phyloP scores from a whole-genome alignment of 1,140 invertebrate genomes.

The Proctacanthus coquilletti region DNA sequence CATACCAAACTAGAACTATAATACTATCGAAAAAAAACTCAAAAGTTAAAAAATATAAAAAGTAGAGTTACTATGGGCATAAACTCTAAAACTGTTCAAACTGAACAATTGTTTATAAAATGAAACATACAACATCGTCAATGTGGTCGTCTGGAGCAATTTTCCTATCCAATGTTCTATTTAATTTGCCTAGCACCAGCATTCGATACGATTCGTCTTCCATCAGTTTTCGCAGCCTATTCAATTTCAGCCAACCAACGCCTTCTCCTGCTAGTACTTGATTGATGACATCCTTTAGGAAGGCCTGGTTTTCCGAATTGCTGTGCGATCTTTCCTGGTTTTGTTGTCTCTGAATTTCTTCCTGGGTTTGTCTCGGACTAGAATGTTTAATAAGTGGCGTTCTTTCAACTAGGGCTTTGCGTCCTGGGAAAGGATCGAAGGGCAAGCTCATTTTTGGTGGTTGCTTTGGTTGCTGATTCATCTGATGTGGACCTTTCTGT shows the following conservation, averaged over 20 bases:
- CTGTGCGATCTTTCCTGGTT: constrained; percentile 51
- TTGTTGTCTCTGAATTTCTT: constrained; percentile 46
- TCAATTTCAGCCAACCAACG: constrained; percentile 91
- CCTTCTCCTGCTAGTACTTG: constrained; percentile 91
- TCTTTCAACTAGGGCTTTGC: constrained; percentile 74
- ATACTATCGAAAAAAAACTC: constrained; percentile 4
- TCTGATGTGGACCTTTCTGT: constrained; percentile 11
- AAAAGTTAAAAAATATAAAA: not conserved
- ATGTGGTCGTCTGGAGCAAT: constrained; percentile 92
- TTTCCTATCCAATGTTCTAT: constrained; percentile 85
- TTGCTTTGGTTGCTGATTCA: constrained; percentile 21
- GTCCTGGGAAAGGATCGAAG: constrained; percentile 65
- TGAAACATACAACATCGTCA: constrained; percentile 80
- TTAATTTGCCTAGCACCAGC: constrained; percentile 87
- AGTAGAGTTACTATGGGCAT: constrained; percentile 2
- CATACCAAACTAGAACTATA: too few species aligned
- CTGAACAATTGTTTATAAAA: constrained; percentile 6
- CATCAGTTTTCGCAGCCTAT: constrained; percentile 90
- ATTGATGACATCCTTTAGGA: constrained; percentile 73
- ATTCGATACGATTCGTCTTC: constrained; percentile 98
- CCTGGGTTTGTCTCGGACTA: constrained; percentile 41
- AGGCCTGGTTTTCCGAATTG: constrained; percentile 74
- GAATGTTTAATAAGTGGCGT: constrained; percentile 80
- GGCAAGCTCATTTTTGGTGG: constrained; percentile 41
- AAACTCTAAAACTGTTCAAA: too few species aligned